Percentiles rank a stretch among this genome's conserved stretches.
phyloP scores from a whole-genome alignment of 2,113 vertebrate genomes.

The Genyomyrus donnyi region DNA sequence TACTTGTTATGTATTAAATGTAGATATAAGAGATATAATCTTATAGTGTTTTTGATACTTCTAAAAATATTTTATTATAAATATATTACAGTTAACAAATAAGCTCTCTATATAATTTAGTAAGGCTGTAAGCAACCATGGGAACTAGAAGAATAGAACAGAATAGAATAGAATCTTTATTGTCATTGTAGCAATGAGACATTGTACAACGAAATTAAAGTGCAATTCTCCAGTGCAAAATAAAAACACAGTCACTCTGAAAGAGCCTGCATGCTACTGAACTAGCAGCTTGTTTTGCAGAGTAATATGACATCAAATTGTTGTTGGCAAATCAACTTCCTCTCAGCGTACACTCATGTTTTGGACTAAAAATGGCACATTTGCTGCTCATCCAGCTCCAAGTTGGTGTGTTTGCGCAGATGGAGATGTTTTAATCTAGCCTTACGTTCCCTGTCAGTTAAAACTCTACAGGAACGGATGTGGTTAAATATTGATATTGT shows the following conservation, averaged over 20 bases:
- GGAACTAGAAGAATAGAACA: not conserved
- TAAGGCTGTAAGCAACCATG: not conserved
- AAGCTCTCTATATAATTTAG: not conserved
- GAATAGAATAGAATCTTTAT: too few relatives aligned
- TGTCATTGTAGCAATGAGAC: too few relatives aligned
- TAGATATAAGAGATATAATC: too few relatives aligned
- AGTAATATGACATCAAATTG: not conserved
- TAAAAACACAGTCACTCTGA: too few relatives aligned
- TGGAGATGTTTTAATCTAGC: not conserved
- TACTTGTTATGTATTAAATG: not conserved
- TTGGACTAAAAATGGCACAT: not conserved
- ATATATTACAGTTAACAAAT: not conserved
- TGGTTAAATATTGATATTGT: slow-evolving; percentile 29
- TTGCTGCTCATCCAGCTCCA: not conserved
- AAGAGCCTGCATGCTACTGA: too few relatives aligned
- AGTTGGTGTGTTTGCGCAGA: not conserved
- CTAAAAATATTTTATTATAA: not conserved
- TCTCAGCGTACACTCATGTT: not conserved
- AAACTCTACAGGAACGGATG: not conserved
- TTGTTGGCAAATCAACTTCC: not conserved
- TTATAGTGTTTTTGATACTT: too few relatives aligned
- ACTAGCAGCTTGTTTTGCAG: not conserved
- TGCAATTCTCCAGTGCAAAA: too few relatives aligned
- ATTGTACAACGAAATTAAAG: too few relatives aligned
- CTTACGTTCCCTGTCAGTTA: not conserved